A percentile compares a stretch with the other conserved stretches of the same genome.
Conservation (phyloP, 2,888 invertebrate species). For the Choristoneura rosaceana region DNA sequence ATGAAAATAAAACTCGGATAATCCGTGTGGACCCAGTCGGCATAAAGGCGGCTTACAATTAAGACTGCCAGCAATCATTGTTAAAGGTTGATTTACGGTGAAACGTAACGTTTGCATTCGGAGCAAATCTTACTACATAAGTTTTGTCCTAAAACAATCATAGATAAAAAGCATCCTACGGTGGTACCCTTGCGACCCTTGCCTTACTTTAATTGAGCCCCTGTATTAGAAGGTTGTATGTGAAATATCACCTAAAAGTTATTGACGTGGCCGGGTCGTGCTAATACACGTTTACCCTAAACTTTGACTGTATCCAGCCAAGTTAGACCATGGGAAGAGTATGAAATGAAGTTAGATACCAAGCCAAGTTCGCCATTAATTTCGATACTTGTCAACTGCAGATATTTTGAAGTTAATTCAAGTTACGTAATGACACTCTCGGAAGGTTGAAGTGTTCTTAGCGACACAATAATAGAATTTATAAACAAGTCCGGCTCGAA, state of each 20-base stretch:
- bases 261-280: slow-evolving; percentile 10
- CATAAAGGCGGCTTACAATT: slow-evolving; percentile 48
- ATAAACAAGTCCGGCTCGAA: neutral
- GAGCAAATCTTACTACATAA: neutral
- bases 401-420: slow-evolving; percentile 33
- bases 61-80: slow-evolving; percentile 48
- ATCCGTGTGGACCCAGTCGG: slow-evolving; percentile 42
- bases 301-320: slow-evolving; percentile 27
- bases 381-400: slow-evolving; percentile 35
- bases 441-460: slow-evolving; percentile 16
- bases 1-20: slow-evolving; percentile 47
- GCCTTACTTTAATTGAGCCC: slow-evolving; percentile 4
- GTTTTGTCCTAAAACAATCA: neutral
- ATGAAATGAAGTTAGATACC: slow-evolving; percentile 9
- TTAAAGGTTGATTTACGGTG: slow-evolving; percentile 44
- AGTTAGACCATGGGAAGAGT: slow-evolving; percentile 11
- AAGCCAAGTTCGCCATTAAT: slow-evolving; percentile 31
- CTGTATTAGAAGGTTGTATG: slow-evolving; percentile 1
- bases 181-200: neutral
- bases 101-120: slow-evolving; percentile 7
- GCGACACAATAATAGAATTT: slow-evolving; percentile 10
- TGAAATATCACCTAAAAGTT: slow-evolving; percentile 1
- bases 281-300: slow-evolving; percentile 33
- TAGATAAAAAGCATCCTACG: neutral
- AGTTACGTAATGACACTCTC: slow-evolving; percentile 14